A percentile compares a stretch with the other conserved stretches of the same genome.
phyloP scores from a whole-genome alignment of 2,113 vertebrate species.

The Triplophysa siluroides region DNA sequence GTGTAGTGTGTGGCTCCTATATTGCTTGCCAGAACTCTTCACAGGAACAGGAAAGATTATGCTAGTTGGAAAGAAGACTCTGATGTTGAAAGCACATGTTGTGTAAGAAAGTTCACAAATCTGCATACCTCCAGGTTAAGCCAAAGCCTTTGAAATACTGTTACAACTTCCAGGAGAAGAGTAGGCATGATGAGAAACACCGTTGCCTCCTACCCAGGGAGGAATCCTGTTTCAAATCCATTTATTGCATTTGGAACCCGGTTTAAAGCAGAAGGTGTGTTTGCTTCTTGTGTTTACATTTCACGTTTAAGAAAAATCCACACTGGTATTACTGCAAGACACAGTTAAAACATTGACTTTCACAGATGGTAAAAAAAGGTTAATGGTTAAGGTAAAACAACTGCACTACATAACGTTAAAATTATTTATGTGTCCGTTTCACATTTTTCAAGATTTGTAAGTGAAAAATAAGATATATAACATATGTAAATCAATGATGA shows the following conservation, averaged over 20 bases:
- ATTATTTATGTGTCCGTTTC: too few relatives aligned
- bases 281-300: constrained; percentile 12
- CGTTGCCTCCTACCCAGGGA: not conserved
- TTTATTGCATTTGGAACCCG: constrained; percentile 10
- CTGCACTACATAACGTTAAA: too few relatives aligned
- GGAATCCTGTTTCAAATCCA: constrained; percentile 17
- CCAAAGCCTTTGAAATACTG: constrained; percentile 29
- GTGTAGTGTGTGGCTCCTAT: too few relatives aligned
- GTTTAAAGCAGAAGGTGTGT: not conserved
- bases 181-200: not conserved
- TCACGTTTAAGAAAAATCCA: not conserved
- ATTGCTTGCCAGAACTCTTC: not conserved
- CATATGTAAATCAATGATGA: not conserved
- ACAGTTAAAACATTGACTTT: constrained; percentile 11
- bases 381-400: not conserved
- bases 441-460: too few relatives aligned
- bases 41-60: not conserved
- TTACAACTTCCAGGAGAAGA: not conserved
- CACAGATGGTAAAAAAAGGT: constrained; percentile 2
- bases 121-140: constrained; percentile 14
- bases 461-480: too few relatives aligned
- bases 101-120: not conserved
- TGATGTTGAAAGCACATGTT: constrained; percentile 25
- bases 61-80: not conserved
- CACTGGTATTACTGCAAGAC: not conserved